Evolutionary conservation across 2,797 vertebrate species (phyloP).

Genomic region (Strix occidentalis): DNA sequence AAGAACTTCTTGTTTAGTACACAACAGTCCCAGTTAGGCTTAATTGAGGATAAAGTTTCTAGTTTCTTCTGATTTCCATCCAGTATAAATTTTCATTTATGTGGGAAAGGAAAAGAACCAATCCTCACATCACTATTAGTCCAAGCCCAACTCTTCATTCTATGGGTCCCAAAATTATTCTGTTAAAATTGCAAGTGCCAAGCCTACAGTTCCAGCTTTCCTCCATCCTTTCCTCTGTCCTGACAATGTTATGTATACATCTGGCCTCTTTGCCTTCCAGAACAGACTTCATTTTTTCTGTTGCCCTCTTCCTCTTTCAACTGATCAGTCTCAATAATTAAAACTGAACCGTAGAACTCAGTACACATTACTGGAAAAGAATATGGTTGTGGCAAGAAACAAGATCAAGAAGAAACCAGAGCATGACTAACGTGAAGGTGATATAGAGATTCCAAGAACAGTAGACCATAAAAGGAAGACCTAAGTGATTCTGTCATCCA

Average conservation of each 20-base stretch:
- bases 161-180: background rate
- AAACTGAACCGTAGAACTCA: background rate
- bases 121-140: background rate
- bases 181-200: background rate
- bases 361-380: background rate
- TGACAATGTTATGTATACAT: background rate
- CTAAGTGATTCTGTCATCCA: background rate
- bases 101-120: background rate
- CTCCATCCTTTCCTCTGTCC: background rate
- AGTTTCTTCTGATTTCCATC: background rate
- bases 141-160: background rate
- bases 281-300: background rate
- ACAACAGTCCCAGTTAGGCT: background rate
- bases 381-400: background rate
- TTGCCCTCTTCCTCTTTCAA: background rate
- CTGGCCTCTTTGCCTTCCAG: background rate
- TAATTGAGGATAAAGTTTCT: accelerated
- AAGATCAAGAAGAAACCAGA: background rate
- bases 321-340: background rate
- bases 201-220: background rate
- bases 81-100: background rate
- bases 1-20: background rate
- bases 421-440: background rate
- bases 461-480: background rate
- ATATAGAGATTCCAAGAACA: background rate